Evolutionary conservation across 1,140 invertebrate species (phyloP), one percentile per base, ranked within the genome.

Genomic region (Drosophila mayri): DNA sequence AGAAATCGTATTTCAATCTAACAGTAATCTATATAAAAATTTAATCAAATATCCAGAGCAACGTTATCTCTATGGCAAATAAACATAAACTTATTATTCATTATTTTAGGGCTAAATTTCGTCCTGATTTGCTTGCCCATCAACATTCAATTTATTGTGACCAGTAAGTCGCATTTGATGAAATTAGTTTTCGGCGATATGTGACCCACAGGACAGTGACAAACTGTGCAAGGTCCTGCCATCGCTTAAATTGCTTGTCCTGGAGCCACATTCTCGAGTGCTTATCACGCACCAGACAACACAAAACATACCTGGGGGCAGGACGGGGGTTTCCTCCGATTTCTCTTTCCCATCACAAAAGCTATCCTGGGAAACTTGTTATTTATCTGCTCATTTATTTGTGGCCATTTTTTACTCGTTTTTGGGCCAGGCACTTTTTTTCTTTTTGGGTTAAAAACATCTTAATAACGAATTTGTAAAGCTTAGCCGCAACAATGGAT

Each of bases 311-410:
- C 67, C 67, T 67, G 67, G 5, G 18, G 49, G 30, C 32, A 46
- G 35, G 37, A 25, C 25, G 14, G 32, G 54, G 3, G 8, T 16
- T 7, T 18, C 32, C 25, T 14, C 32, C 6, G 4, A 22, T 0
- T 22, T 16, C 63, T 20, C 14, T 14, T 35, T 18, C 41, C 12
- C 16, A 6, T 12, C 59, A 80, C 79, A 81, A 71, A 80, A 61
- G 63, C 59, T 54, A 25, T 30, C 54, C 37, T 25, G 47, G 50
- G 44, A 50, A 62, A 66, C 75, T 77, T 60, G 64, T 82, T 79
- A 82, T 83, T 79, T 82, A 82, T 82, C 77, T 82, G 79, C 75
- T 83, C 75, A 79, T 82, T 83, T 83, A 79, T 82, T 83, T 82
- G 80, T 50, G 68, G 25, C 62, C 76, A 65, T 79, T 82, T 82